Base-by-base conservation (phyloP, 2,888 invertebrate genomes). In the Odontocerum albicorne region DNA sequence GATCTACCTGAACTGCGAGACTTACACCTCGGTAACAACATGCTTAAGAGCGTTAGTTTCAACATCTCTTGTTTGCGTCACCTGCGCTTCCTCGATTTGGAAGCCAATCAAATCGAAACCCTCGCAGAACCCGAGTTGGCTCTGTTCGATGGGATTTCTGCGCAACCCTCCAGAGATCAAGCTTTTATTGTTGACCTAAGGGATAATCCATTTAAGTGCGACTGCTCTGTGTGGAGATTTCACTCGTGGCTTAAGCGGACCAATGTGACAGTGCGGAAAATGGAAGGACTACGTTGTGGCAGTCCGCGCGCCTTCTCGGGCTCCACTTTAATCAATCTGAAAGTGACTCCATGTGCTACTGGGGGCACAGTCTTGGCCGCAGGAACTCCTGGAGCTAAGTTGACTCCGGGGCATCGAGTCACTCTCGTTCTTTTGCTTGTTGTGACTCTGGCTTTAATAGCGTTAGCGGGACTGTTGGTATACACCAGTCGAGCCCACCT, bases 201-300 rank as follows among this genome's bases (percentile, higher is more conserved):
- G 40, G 71, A 77, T 1, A 90, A 90, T 72, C 86, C 85, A 0
- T 84, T 90, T 45, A 72, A 75, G n/a, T 90, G 89, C 65, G 84
- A 86, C 61, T 83, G 83, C 63, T 81, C 81, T 56, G 72, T 85
- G 17, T 76, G 78, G 58, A 73, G 77, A 6, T 80, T 88, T 44
- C 77, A 83, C 54, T 69, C 74, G 40, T 89, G 88, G 88, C 68
- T 88, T 59, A 74, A 74, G 19, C 74, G 66, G 16, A 87, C 87
- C 0, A 78, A 79, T 44, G 83, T 87, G 0, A 71, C 70, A 1
- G 76, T 88, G 7, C 74, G 84, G 31, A 79, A 82, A 63, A 74
- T 76, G 62, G 77, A 83, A 15, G 68, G 67, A 10, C 68, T 86
- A 15, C 71, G 71, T 64, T 88, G 88, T 64, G 63, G 61, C 33